Evolutionary conservation across 2,888 invertebrate species (phyloP).

Genomic region (Synergus itoensis): DNA sequence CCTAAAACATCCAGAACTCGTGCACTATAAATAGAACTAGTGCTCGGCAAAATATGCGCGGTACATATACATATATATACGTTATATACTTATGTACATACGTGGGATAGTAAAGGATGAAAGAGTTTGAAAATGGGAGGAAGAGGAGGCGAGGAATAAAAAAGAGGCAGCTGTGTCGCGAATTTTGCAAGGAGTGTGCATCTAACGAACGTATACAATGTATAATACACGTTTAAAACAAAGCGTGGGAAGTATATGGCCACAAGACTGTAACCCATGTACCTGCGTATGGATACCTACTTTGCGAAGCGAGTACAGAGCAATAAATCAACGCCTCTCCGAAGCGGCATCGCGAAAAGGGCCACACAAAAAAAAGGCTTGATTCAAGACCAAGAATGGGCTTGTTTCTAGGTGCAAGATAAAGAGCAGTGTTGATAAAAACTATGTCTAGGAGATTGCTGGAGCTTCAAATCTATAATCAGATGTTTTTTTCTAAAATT

Average conservation of each 20-base stretch:
- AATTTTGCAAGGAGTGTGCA: constrained; percentile 10
- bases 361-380: neutral
- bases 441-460: neutral
- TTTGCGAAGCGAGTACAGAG: neutral
- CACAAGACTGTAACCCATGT: neutral
- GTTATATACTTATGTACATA: neutral
- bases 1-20: neutral
- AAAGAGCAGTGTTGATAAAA: neutral
- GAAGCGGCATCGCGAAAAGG: neutral
- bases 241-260: constrained; percentile 6
- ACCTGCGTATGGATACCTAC: neutral
- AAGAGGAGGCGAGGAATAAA: constrained; percentile 3
- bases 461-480: neutral
- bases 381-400: no score
- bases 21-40: constrained; percentile 6
- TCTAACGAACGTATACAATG: neutral
- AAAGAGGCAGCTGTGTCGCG: constrained; percentile 7
- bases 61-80: neutral
- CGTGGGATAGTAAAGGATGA: neutral
- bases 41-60: neutral
- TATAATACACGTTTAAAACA: neutral
- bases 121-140: neutral
- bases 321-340: constrained; percentile 2
- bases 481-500: no score
- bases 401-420: neutral